These are phyloP conservation scores for Nothobranchius furzeri DNA, from an alignment of 2,113 vertebrate genomes.

Conservation along the genomic window DNA sequence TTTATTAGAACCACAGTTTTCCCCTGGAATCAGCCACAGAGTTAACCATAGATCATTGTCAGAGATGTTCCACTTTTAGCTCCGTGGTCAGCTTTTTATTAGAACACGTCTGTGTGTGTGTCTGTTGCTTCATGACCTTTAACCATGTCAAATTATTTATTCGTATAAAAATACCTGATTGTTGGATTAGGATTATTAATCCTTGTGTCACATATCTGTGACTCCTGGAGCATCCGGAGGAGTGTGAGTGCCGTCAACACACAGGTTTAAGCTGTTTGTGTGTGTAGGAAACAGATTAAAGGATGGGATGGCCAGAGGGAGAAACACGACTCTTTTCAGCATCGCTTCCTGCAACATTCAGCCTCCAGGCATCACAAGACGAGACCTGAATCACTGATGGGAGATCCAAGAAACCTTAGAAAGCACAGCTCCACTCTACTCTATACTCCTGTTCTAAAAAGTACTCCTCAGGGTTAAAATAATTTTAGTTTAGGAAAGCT, in stretches of 20 bases:
- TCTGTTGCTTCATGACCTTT: too few species aligned
- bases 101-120: too few species aligned
- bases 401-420: slow-evolving; percentile 42
- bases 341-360: slow-evolving; percentile 68
- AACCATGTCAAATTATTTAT: too few species aligned
- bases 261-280: neutral
- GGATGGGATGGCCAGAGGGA: slow-evolving; percentile 46
- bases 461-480: neutral
- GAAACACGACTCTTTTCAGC: slow-evolving; percentile 63
- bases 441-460: neutral
- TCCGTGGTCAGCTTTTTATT: neutral
- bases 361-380: slow-evolving; percentile 61
- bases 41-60: slow-evolving; percentile 41
- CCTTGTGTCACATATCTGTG: too few species aligned
- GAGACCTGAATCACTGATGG: slow-evolving; percentile 65
- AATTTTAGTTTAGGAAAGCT: neutral
- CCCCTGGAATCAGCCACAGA: neutral
- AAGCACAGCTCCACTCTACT: neutral
- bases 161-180: too few species aligned
- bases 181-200: too few species aligned
- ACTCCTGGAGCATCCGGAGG: too few species aligned
- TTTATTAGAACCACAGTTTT: slow-evolving; percentile 5
- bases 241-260: too few species aligned
- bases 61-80: slow-evolving; percentile 13
- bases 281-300: slow-evolving; percentile 52